Evolutionary conservation across 2,797 vertebrate species (phyloP), one percentile per base, ranked within the genome.

Genomic region (Serranus cabrilla): DNA sequence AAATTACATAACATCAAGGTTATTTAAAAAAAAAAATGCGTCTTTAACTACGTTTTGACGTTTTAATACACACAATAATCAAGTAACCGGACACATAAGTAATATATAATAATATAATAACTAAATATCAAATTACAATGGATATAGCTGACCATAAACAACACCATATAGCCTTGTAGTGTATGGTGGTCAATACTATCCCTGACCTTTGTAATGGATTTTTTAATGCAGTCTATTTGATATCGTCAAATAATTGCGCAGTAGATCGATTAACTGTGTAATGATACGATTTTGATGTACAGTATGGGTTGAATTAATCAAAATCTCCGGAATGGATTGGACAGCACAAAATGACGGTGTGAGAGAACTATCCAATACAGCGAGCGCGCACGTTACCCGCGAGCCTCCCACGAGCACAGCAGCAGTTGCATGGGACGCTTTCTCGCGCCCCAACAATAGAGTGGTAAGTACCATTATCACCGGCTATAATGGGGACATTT

Each of bases 391-490:
- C 73, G 69, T 50, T 70, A n/a, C 66, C 81, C 61, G 47, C 62
- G 68, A 81, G 77, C 80, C 78, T 86, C 87, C 72, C 80, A 77
- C 76, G 71, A 76, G 79, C 78, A 27, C 86, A 78, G 45, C 73
- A 73, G 84, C 78, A 79, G 84, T 81, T 73, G 86, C 87, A 74
- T 21, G 86, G 88, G 85, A 81, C 85, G 63, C 80, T 77, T 34
- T 66, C 90, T 83, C 81, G 73, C 83, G 78, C 89, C 87, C 91
- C 93, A 94, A 96, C 95, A 95, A 93, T 92, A 94, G 92, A 94
- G 94, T 89, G 94, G 94, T 78, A 75, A 76, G 89, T 95, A 95
- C 95, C 94, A 95, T 92, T 87, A 76, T 89, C 70, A 27, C 80
- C 7, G 83, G 27, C 54, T 25, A 51, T 43, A 72, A 76, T 68